phyloP scores from a whole-genome alignment of 1,140 invertebrate species.

The Bursaphelenchus mucronatus region DNA sequence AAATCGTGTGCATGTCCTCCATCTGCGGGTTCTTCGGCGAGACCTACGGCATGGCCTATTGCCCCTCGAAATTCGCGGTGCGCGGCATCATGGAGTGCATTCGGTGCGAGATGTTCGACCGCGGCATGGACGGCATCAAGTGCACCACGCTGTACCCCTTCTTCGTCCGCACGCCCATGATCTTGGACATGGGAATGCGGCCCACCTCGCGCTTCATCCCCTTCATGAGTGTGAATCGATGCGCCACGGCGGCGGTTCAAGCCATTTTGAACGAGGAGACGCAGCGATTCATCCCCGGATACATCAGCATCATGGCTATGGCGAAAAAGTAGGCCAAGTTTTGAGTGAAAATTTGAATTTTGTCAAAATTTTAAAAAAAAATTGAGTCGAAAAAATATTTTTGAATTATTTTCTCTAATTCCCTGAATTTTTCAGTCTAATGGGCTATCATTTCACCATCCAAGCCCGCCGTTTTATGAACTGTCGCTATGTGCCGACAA shows the following conservation, averaged over 20 bases:
- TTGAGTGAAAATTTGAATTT: conserved; percentile 19
- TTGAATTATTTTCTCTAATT: conserved; percentile 7
- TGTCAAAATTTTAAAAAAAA: conserved; percentile 8
- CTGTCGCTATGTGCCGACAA: conserved; percentile 21
- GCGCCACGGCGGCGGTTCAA: conserved; percentile 45
- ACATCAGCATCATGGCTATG: conserved; percentile 32
- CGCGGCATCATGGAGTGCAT: conserved; percentile 58
- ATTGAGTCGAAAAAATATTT: not conserved
- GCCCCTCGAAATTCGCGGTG: conserved; percentile 57
- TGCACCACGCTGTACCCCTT: conserved; percentile 56
- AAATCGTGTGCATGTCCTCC: conserved; percentile 54
- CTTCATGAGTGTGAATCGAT: conserved; percentile 54
- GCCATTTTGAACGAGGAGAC: conserved; percentile 57
- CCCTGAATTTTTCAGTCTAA: not conserved
- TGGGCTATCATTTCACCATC: too few species aligned
- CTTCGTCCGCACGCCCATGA: conserved; percentile 58
- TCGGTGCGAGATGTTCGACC: conserved; percentile 53
- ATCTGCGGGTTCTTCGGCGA: conserved; percentile 56
- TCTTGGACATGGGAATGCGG: conserved; percentile 48
- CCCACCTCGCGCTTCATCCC: conserved; percentile 58
- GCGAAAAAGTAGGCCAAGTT: conserved; percentile 22
- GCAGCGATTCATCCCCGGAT: conserved; percentile 47
- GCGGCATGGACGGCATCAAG: conserved; percentile 48
- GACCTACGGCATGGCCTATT: conserved; percentile 57
- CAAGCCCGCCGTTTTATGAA: too few species aligned